Evolutionary conservation across 37 sponge, comb jelly and placozoan species (phyloP).

Genomic region (Cliona cf. orientalis): DNA sequence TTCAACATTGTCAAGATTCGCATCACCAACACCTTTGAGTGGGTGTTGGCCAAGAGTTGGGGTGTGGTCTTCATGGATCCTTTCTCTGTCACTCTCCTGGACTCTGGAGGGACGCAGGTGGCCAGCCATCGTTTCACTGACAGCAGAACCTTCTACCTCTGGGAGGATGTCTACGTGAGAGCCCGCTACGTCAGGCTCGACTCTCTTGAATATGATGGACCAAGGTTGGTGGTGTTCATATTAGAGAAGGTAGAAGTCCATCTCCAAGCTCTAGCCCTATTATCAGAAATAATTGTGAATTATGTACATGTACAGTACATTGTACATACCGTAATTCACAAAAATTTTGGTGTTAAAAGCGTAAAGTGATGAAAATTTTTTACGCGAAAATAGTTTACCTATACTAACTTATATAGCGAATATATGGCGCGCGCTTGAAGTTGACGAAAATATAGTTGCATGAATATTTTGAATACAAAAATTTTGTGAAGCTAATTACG

Average conservation of each 20-base stretch:
- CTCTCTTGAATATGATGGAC: conserved; percentile 36
- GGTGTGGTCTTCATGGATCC: conserved; percentile 30
- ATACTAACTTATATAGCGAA: no score
- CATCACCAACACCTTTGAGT: conserved; percentile 57
- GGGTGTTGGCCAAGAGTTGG: conserved; percentile 45
- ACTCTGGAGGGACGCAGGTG: conserved; percentile 48
- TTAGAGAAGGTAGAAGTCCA: neutral
- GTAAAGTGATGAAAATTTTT: no score
- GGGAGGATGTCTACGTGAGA: conserved; percentile 57
- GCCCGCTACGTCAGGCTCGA: conserved; percentile 67
- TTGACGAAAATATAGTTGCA: no score
- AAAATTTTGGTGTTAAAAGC: no score
- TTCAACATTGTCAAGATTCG: conserved; percentile 65
- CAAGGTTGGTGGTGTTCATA: neutral
- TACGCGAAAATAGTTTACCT: no score
- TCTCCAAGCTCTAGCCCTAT: no score
- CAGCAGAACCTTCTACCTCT: conserved; percentile 69
- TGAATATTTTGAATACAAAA: no score
- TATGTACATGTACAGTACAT: no score
- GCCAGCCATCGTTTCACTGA: conserved; percentile 56
- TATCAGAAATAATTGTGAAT: no score
- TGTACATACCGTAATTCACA: no score
- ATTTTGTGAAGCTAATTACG: no score
- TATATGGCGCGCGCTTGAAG: no score
- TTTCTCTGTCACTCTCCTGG: conserved; percentile 19